Evolutionary conservation across 1,140 invertebrate genomes (phyloP), one percentile per base, ranked within the genome.

Genomic region (Pseudomyrmex sp.): DNA sequence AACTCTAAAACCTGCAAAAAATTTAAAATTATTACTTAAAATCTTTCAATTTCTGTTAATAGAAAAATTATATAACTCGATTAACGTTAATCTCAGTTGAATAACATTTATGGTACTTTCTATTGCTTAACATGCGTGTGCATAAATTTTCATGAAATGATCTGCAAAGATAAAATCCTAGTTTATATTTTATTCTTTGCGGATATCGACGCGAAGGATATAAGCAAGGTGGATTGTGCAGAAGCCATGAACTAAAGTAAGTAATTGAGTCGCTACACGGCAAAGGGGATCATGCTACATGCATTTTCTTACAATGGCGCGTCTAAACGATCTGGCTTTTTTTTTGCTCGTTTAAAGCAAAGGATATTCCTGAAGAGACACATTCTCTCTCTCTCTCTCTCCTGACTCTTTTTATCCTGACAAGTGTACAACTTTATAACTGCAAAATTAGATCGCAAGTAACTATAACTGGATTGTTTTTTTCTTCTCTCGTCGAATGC

Each of bases 161-260:
- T 7, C 9, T 35, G 15, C 48, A n/a, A 79, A 79, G 63, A 79
- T 79, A 26, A 48, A 61, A 79, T 2, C 26, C 5, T 48, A 56
- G 9, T 10, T 52, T 56, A 46, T 20, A 77, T 7, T 35, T 35
- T 2, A n/a, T 15, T 20, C 13, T 52, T 58, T 77, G 68, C 23
- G 26, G 18, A 46, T 23, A n/a, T 48, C 48, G 52, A 61, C 48
- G 46, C 15, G n/a, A 4, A 68, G 26, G 35, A 80, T 13, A 59
- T 58, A 48, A 50, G 15, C 54, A 5, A 5, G 10, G 61, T 13
- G 59, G 12, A 59, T 35, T 35, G 35, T 35, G 35, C 35, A 35
- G 35, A 79, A 77, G 26, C 10, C 18, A 26, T 23, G 65, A 15
- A 59, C 20, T 58, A 69, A n/a, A n/a, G n/a, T n/a, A n/a, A 79